Percentiles rank a stretch among this genome's conserved stretches.
Evolutionary conservation across 2,888 invertebrate genomes (phyloP).

Genomic region (Leptinotarsa juncta): DNA sequence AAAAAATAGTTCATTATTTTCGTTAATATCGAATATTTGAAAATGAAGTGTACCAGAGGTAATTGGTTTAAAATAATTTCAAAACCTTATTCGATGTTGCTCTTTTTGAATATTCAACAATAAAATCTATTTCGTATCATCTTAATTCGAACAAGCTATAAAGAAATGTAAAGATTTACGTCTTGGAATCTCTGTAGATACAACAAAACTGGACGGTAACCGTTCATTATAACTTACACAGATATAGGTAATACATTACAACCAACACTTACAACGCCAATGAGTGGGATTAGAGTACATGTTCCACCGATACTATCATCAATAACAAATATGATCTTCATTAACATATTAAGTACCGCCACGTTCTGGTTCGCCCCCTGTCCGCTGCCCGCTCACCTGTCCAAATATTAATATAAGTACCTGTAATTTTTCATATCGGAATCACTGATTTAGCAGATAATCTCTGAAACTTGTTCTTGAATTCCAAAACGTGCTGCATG

Average conservation of each 20-base stretch:
- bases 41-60: no score
- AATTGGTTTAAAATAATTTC: no score
- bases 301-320: conserved; percentile 62
- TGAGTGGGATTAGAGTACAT: conserved; percentile 63
- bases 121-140: conserved; percentile 3
- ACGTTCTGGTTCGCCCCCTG: conserved; percentile 39
- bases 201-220: conserved; percentile 34
- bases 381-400: conserved; percentile 45
- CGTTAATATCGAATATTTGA: no score
- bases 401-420: conserved; percentile 49
- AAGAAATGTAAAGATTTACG: conserved; percentile 27
- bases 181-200: conserved; percentile 29
- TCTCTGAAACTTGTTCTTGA: conserved; percentile 9
- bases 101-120: no score
- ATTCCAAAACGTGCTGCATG: background rate
- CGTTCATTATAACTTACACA: conserved; percentile 56
- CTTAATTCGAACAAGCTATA: conserved; percentile 28
- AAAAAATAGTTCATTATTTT: no score
- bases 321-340: conserved; percentile 61
- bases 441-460: conserved; percentile 14
- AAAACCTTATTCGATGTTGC: no score
- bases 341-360: conserved; percentile 52
- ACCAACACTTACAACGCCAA: conserved; percentile 54
- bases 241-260: conserved; percentile 54
- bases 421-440: conserved; percentile 13